Base-by-base conservation (phyloP, 2,888 invertebrate species). In the Plemyria rubiginata region DNA sequence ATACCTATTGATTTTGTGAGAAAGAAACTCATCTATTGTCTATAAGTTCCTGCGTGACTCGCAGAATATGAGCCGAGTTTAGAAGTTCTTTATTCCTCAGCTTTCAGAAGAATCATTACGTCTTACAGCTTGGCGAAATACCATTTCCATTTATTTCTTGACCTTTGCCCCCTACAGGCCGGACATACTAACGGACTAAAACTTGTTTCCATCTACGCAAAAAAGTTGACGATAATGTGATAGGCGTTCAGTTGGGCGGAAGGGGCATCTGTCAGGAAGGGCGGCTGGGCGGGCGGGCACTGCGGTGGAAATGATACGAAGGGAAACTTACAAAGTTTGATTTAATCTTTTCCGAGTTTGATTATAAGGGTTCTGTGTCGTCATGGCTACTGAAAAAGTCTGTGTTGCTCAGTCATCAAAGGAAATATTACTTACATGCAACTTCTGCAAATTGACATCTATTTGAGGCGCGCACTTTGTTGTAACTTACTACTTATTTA, bases 191-290 rank as follows among this genome's bases (percentile, higher is more conserved):
- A 65, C 65, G 62, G 29, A 61, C 66, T 61, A 62, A 67, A 67
- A 59, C 56, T 62, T 66, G 60, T 66, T 62, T 65, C 59, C 66
- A 67, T 69, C 62, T 62, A 60, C 57, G 51, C 57, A 55, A 72
- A 72, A 72, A 72, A 68, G 64, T 66, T 65, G 66, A 67, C 61
- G 70, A 68, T 70, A 70, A 67, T 69, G 63, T 66, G 65, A 68
- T 55, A 67, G 62, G 65, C 67, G 68, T 65, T 64, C 68, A 65
- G 63, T 67, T 62, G 65, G 59, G 63, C 70, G 61, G 64, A 69
- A 67, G 66, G 60, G 67, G 64, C 67, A 70, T 67, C 69, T 68
- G 70, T 67, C 72, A 67, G 64, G 52, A 56, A 60, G 60, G 64
- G 56, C 53, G 65, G 54, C n/a, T 49, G 49, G 62, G 38, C 54